Percentiles rank a stretch among this genome's conserved stretches.
Evolutionary conservation across 2,113 vertebrate species (phyloP).

Genomic region (Phyllopteryx taeniolatus): DNA sequence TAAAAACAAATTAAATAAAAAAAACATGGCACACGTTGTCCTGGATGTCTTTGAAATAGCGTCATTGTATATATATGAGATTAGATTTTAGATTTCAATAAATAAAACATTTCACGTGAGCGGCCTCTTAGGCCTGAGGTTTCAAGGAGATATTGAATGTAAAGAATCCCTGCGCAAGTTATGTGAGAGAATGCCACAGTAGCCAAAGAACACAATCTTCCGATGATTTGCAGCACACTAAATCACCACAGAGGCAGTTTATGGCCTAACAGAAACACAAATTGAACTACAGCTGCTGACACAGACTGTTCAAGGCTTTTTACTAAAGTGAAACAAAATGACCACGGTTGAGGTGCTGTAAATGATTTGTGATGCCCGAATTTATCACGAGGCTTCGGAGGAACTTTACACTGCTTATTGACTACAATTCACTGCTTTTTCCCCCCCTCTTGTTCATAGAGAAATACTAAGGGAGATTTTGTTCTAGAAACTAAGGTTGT

Average conservation of each 20-base stretch:
- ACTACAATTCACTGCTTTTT: no score
- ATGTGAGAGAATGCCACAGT: not conserved
- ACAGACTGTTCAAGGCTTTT: slow-evolving; percentile 1
- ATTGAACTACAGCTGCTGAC: not conserved
- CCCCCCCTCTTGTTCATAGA: not conserved
- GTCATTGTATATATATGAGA: no score
- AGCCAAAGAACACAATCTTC: slow-evolving; percentile 2
- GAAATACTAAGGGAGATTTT: not conserved
- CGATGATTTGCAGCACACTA: slow-evolving; percentile 4
- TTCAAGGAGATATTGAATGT: slow-evolving; percentile 20
- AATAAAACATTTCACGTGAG: not conserved
- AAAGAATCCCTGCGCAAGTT: slow-evolving; percentile 5
- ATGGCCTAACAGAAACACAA: slow-evolving; percentile 2
- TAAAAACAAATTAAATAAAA: not conserved
- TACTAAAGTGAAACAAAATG: not conserved
- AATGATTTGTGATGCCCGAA: slow-evolving; percentile 3
- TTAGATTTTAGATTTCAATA: not conserved
- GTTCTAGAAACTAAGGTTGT: not conserved
- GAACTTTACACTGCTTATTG: not conserved
- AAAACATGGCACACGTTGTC: no score
- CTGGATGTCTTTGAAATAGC: no score
- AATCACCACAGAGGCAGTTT: not conserved
- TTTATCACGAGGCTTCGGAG: not conserved
- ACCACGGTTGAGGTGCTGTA: not conserved
- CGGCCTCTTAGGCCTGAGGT: not conserved